phyloP scores from a whole-genome alignment of 2,113 vertebrate genomes.

The Muntiacus muntjak region DNA sequence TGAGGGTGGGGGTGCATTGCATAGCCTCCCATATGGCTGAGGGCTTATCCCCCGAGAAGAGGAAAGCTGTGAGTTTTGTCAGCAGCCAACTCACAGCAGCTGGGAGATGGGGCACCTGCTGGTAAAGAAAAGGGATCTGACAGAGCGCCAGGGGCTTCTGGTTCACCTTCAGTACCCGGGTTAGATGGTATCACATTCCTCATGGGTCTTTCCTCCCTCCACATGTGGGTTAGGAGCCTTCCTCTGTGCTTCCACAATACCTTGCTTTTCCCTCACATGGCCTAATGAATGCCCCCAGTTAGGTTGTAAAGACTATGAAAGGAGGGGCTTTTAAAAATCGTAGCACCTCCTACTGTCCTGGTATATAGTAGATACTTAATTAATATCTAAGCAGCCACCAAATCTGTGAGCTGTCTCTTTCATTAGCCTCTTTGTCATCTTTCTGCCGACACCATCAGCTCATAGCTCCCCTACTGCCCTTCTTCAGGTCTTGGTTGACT shows the following conservation, averaged over 20 bases:
- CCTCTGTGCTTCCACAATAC: background rate
- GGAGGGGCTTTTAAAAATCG: background rate
- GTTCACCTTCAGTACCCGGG: background rate
- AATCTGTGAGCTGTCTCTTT: background rate
- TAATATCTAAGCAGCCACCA: background rate
- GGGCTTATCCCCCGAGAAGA: background rate
- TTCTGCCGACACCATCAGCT: background rate
- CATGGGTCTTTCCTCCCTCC: background rate
- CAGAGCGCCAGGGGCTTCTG: background rate
- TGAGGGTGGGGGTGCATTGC: background rate
- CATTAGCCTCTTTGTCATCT: background rate
- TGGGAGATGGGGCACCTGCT: background rate
- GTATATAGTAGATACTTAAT: background rate
- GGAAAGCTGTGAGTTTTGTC: background rate
- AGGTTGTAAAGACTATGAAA: background rate
- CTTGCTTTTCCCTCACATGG: background rate
- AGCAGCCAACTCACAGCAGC: background rate
- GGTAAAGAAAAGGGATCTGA: background rate
- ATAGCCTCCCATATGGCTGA: background rate
- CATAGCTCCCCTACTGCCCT: background rate
- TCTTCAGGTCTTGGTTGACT: constrained; percentile 2
- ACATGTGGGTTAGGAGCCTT: background rate
- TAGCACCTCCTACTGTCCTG: background rate
- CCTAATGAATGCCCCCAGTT: background rate
- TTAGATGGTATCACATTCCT: background rate